Percentiles rank a stretch among this genome's conserved stretches.
These are phyloP conservation scores for Mesorhabditis sp. DNA, from an alignment of 2,888 invertebrate genomes.

Conservation along the genomic window DNA sequence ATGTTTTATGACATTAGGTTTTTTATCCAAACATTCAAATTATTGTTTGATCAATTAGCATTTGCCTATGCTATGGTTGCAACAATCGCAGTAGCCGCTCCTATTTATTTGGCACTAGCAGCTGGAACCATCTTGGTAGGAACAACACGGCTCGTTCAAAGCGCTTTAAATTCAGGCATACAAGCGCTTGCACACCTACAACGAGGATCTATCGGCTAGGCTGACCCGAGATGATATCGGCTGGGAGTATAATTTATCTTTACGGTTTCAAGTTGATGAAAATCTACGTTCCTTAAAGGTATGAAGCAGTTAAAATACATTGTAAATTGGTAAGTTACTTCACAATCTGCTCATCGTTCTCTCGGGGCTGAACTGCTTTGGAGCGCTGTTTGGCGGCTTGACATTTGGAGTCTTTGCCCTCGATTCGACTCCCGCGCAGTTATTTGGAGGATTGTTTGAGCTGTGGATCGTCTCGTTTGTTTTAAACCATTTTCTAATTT, in stretches of 20 bases:
- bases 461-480: neutral
- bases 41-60: neutral
- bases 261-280: constrained; percentile 2
- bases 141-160: neutral
- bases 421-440: neutral
- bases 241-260: neutral
- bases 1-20: neutral
- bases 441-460: neutral
- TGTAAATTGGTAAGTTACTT: neutral
- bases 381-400: neutral
- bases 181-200: neutral
- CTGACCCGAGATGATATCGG: neutral
- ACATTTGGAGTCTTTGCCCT: neutral
- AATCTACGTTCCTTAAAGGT: neutral
- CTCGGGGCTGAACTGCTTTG: neutral
- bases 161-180: neutral
- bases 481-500: neutral
- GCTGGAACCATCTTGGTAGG: neutral
- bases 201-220: neutral
- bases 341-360: constrained; percentile 2
- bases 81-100: neutral
- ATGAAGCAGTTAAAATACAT: no score
- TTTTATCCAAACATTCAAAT: neutral
- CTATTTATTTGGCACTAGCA: neutral
- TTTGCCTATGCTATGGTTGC: neutral